phyloP scores from a whole-genome alignment of 2,888 invertebrate genomes.

The Choreutis nemorana region DNA sequence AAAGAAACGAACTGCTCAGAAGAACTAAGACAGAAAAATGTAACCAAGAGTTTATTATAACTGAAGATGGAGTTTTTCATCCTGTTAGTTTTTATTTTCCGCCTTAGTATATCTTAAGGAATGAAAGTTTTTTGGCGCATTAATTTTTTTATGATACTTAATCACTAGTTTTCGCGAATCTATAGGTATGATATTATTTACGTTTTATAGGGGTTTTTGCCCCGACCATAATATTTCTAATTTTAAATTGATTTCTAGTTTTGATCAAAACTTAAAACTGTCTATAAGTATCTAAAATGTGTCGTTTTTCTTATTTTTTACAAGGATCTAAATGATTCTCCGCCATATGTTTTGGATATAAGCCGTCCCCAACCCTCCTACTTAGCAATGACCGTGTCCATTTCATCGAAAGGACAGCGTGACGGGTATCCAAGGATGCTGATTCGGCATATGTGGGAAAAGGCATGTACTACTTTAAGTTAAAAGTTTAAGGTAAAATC shows the following conservation, averaged over 20 bases:
- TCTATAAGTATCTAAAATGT: neutral
- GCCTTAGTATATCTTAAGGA: neutral
- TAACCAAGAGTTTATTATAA: slow-evolving; percentile 51
- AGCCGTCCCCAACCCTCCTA: slow-evolving; percentile 43
- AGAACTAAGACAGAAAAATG: slow-evolving; percentile 44
- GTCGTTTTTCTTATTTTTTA: slow-evolving; percentile 11
- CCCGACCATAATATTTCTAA: too few species aligned
- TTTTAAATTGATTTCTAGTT: too few species aligned
- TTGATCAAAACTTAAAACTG: too few species aligned
- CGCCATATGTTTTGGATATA: slow-evolving; percentile 44
- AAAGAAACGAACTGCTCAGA: slow-evolving; percentile 38
- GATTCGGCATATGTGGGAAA: slow-evolving; percentile 50
- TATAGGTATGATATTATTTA: too few species aligned
- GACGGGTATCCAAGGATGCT: slow-evolving; percentile 47
- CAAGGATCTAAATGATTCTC: slow-evolving; percentile 51
- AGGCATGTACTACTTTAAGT: slow-evolving; percentile 21
- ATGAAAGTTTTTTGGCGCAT: neutral
- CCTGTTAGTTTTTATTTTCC: too few species aligned
- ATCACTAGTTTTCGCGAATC: too few species aligned
- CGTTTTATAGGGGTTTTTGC: too few species aligned
- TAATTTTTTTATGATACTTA: neutral
- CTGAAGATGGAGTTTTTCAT: slow-evolving; percentile 38
- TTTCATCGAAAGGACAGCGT: slow-evolving; percentile 50
- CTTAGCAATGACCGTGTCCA: slow-evolving; percentile 39
- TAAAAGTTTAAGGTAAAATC: too few species aligned